Conservation (phyloP, 92 coral and sea anemone genomes). For the Siderastrea radians region DNA sequence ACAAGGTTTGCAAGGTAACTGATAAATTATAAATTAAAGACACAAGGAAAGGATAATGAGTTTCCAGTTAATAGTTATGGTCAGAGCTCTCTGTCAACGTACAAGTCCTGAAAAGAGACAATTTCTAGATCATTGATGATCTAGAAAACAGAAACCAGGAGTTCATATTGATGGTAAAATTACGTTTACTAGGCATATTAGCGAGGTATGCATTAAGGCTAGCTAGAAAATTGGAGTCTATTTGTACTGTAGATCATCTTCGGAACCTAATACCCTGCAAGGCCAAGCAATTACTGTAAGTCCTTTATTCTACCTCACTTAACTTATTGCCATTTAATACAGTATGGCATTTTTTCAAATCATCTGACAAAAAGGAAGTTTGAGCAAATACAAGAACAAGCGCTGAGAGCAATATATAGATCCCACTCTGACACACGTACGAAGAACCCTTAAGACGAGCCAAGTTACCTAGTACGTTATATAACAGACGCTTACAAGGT, state of each 20-base stretch:
- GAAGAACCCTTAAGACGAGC: conserved; percentile 4
- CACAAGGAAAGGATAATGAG: no score
- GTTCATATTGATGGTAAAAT: conserved; percentile 24
- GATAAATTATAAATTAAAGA: no score
- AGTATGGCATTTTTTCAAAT: conserved; percentile 25
- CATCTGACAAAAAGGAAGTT: conserved; percentile 43
- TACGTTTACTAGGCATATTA: conserved; percentile 4
- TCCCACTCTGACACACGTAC: neutral
- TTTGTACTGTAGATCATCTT: neutral
- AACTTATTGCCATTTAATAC: conserved; percentile 12
- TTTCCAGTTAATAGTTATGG: no score
- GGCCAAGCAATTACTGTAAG: neutral
- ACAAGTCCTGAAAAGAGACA: no score
- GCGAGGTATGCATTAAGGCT: conserved; percentile 19
- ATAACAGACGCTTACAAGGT: conserved; percentile 35
- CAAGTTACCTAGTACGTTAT: conserved; percentile 12
- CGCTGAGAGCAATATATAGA: neutral
- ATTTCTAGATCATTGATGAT: no score
- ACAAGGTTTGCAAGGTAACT: neutral
- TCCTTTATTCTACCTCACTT: conserved; percentile 24
- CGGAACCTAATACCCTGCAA: neutral
- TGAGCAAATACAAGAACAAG: neutral
- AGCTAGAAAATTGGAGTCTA: conserved; percentile 39
- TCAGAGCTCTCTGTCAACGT: no score
- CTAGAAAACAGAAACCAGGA: neutral